These are phyloP conservation scores for Hoplostethus atlanticus DNA, from an alignment of 2,797 vertebrate genomes.

Conservation along the genomic window DNA sequence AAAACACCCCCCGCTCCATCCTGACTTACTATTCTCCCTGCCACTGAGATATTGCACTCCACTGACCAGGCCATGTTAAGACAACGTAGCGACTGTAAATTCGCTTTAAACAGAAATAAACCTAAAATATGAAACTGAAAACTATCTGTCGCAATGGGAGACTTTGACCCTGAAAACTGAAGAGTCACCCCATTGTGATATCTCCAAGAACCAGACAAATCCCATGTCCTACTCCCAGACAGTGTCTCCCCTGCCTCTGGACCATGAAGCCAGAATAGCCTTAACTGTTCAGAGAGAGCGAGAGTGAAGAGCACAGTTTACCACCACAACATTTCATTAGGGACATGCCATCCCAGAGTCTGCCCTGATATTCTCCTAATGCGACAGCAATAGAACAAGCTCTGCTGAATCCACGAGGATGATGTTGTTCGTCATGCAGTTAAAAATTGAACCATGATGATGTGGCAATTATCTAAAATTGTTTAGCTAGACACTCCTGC, in stretches of 20 bases:
- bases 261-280: background rate
- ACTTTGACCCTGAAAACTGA: background rate
- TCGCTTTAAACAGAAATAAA: too few relatives aligned
- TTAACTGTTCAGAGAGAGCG: background rate
- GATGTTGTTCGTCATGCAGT: constrained; percentile 36
- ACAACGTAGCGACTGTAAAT: background rate
- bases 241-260: constrained; percentile 7
- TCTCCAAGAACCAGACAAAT: constrained; percentile 4
- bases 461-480: background rate
- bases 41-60: background rate
- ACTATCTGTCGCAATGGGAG: background rate
- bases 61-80: too few relatives aligned
- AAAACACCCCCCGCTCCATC: constrained; percentile 19
- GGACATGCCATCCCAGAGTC: constrained; percentile 12
- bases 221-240: constrained; percentile 1
- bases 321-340: constrained; percentile 14
- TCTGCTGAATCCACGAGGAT: constrained; percentile 27
- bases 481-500: constrained; percentile 4
- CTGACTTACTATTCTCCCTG: background rate
- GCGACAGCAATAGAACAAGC: constrained; percentile 33
- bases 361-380: background rate
- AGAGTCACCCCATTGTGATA: background rate
- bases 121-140: too few relatives aligned
- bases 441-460: constrained; percentile 33
- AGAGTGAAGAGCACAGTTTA: background rate